phyloP scores from a whole-genome alignment of 2,113 vertebrate genomes.

The Phodopus roborovskii region DNA sequence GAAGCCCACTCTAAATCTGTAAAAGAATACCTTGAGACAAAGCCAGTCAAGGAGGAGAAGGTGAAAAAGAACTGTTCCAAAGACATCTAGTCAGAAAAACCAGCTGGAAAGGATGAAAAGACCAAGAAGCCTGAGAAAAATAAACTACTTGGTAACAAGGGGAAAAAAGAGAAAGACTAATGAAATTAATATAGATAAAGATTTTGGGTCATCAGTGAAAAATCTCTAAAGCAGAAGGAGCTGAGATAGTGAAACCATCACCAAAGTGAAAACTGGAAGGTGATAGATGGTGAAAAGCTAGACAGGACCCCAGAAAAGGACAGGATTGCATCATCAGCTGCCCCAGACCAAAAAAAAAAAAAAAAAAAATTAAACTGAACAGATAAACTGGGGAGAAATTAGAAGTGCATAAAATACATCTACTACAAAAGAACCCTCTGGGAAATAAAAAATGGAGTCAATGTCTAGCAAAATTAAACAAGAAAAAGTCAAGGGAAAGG shows the following conservation, averaged over 20 bases:
- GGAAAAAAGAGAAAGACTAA: conserved; percentile 89
- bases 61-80: conserved; percentile 87
- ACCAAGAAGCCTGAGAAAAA: conserved; percentile 88
- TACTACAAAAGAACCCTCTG: conserved; percentile 83
- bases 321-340: conserved; percentile 83
- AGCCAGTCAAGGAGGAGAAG: conserved; percentile 88
- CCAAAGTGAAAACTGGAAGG: conserved; percentile 88
- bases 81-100: conserved; percentile 87
- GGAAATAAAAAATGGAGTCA: conserved; percentile 81
- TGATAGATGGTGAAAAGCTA: conserved; percentile 82
- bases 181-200: conserved; percentile 87
- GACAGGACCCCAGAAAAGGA: conserved; percentile 87
- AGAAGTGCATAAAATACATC: conserved; percentile 84
- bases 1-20: conserved; percentile 87
- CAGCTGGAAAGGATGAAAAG: conserved; percentile 88
- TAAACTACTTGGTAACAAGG: conserved; percentile 87
- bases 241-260: conserved; percentile 84
- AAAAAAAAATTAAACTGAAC: conserved; percentile 98
- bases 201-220: conserved; percentile 85
- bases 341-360: too few species aligned
- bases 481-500: conserved; percentile 88
- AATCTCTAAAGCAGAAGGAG: conserved; percentile 84
- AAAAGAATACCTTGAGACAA: conserved; percentile 89
- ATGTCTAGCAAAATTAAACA: conserved; percentile 85
- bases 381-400: conserved; percentile 92